Percentiles rank a stretch among this genome's conserved stretches.
Conservation (phyloP, 2,113 vertebrate species). For the Melospiza georgiana region DNA sequence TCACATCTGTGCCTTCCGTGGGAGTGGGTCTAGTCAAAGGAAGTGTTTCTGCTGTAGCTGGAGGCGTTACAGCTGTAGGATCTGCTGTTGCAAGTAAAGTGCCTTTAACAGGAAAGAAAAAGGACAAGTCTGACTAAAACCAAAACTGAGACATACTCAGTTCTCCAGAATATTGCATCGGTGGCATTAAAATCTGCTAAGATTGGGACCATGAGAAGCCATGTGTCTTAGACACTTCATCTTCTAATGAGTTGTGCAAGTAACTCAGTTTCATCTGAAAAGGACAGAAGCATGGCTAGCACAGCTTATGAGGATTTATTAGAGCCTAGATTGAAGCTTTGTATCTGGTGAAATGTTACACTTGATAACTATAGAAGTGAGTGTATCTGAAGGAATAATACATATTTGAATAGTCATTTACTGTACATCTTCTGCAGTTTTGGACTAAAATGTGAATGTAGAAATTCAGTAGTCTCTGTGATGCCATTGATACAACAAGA, state of each 20-base stretch:
- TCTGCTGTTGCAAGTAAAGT: slow-evolving; percentile 93
- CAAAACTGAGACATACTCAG: slow-evolving; percentile 14
- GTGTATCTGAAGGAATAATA: slow-evolving; percentile 65
- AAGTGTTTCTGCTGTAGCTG: slow-evolving; percentile 88
- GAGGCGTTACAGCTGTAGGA: slow-evolving; percentile 89
- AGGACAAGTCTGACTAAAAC: slow-evolving; percentile 93
- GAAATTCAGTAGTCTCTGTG: slow-evolving; percentile 42
- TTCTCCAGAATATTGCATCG: slow-evolving; percentile 35
- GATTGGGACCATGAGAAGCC: slow-evolving; percentile 68
- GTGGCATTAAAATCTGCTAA: slow-evolving; percentile 67
- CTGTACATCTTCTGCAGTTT: slow-evolving; percentile 66
- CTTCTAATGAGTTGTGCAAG: slow-evolving; percentile 70
- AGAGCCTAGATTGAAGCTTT: slow-evolving; percentile 72
- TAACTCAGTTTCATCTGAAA: slow-evolving; percentile 53
- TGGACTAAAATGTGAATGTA: slow-evolving; percentile 75
- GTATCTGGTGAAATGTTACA: slow-evolving; percentile 78
- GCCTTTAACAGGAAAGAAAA: slow-evolving; percentile 92
- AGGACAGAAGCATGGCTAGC: slow-evolving; percentile 66
- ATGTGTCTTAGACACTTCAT: slow-evolving; percentile 59
- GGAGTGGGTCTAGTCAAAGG: slow-evolving; percentile 93
- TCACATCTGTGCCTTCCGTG: slow-evolving; percentile 87
- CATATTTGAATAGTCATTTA: slow-evolving; percentile 70
- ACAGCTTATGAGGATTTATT: slow-evolving; percentile 64
- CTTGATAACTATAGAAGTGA: slow-evolving; percentile 57
- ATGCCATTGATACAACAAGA: not conserved